Percentiles rank a stretch among this genome's conserved stretches.
Evolutionary conservation across 2,888 invertebrate genomes (phyloP).

Genomic region (Phalera bucephala): DNA sequence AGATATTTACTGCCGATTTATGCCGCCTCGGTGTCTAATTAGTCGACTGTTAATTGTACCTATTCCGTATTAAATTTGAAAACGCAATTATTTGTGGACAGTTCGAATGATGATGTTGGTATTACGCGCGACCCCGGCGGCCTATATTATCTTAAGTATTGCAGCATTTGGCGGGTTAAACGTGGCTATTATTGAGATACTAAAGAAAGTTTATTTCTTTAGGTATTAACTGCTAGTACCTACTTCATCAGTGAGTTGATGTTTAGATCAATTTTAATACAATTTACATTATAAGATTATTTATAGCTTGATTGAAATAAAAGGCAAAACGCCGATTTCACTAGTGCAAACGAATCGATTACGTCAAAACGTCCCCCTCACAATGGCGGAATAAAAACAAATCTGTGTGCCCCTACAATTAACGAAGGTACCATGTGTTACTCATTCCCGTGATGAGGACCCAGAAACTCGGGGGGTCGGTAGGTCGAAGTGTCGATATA

Average conservation of each 20-base stretch:
- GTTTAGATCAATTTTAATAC: too few relatives aligned
- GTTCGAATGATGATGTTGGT: background rate
- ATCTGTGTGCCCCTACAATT: constrained; percentile 66
- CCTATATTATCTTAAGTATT: background rate
- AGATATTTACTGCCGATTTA: constrained; percentile 67
- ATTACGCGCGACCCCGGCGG: background rate
- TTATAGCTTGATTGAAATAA: too few relatives aligned
- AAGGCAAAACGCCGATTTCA: too few relatives aligned
- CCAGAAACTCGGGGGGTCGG: constrained; percentile 33
- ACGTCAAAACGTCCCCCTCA: constrained; percentile 36
- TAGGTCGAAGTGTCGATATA: constrained; percentile 58
- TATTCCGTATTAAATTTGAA: constrained; percentile 26
- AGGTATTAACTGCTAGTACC: too few relatives aligned
- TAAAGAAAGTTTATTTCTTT: too few relatives aligned
- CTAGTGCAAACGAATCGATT: too few relatives aligned
- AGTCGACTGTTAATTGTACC: constrained; percentile 37
- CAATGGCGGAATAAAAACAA: constrained; percentile 68
- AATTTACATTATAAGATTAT: too few relatives aligned
- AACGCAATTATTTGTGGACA: constrained; percentile 4
- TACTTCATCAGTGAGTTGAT: too few relatives aligned
- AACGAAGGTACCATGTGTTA: constrained; percentile 74
- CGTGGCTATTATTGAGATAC: too few relatives aligned
- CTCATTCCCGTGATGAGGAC: constrained; percentile 67
- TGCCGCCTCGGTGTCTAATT: constrained; percentile 57
- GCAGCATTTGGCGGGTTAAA: background rate